phyloP scores from a whole-genome alignment of 2,888 invertebrate species.

The Ommatoiulus sabulosus region DNA sequence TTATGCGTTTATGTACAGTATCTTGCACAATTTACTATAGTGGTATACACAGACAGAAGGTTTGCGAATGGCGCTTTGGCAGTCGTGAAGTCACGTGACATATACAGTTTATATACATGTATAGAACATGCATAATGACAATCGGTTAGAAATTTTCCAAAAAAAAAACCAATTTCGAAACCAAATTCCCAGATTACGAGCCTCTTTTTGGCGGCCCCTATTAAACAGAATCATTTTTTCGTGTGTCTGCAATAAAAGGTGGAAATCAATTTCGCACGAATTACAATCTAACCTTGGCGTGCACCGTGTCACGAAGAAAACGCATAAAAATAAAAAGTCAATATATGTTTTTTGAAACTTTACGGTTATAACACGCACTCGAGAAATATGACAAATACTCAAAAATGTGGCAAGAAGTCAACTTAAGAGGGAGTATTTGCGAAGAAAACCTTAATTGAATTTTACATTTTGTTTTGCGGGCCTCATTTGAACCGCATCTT shows the following conservation, averaged over 20 bases:
- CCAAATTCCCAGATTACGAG: neutral
- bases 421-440: constrained; percentile 31
- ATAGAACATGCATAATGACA: neutral
- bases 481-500: neutral
- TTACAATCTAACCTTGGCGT: neutral
- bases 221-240: constrained; percentile 33
- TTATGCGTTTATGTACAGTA: too few species aligned
- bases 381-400: constrained; percentile 52
- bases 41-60: too few species aligned
- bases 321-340: constrained; percentile 50
- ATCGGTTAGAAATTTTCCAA: neutral
- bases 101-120: neutral
- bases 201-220: neutral
- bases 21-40: too few species aligned
- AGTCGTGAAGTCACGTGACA: too few species aligned
- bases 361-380: constrained; percentile 49
- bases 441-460: neutral
- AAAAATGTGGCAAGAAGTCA: constrained; percentile 47
- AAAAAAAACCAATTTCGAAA: neutral
- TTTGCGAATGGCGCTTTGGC: too few species aligned
- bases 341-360: constrained; percentile 49
- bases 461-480: neutral
- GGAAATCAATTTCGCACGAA: constrained; percentile 39
- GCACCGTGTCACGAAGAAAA: constrained; percentile 20
- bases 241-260: constrained; percentile 15